Base-by-base conservation (phyloP, 2,888 invertebrate species). In the Prostheceraeus crozeri region DNA sequence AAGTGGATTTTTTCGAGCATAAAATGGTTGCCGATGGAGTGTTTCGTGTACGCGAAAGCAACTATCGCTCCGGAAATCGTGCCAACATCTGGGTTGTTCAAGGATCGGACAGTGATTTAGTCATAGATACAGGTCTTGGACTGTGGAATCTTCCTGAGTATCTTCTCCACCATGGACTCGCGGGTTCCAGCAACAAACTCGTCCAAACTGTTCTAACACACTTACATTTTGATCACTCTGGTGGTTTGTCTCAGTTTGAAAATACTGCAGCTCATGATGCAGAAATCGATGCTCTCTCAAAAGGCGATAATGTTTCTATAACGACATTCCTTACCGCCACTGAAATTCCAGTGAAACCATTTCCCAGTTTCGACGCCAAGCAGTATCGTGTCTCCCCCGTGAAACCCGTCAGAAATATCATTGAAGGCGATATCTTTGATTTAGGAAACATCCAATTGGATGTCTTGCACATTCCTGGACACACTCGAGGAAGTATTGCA, bases 51-150 rank as follows among this genome's bases (percentile, higher is more conserved):
- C 19, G 48, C 2, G 48, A 48, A 25, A 19, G 48, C 19, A 14
- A 4, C 23, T 48, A 23, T 6, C 19, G 14, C 19, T 48, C 48
- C 3, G 27, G 48, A 19, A 48, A 48, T 30, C 48, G 25, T 2
- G 48, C 48, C 2, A 48, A 48, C 25, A 48, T 48, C 48, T 48
- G 48, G 48, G 19, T 48, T 19, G 27, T 48, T 6, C 19, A 23
- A 19, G 48, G 48, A 19, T 25, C 35, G 2, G 3, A 48, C 25
- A 19, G 19, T 25, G 48, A 48, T 25, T 23, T 48, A 14, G 19
- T 48, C 19, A 23, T 48, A 2, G 48, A 48, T 23, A 48, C 48
- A 3, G 48, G 48, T 14, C 48, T 48, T 2, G 48, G 48, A 6
- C 2, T 48, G 2, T 48, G 48, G 48, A 23, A 48, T 25, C 48